Evolutionary conservation across 2,797 vertebrate species (phyloP).

Genomic region (Pangasius mekongensis): DNA sequence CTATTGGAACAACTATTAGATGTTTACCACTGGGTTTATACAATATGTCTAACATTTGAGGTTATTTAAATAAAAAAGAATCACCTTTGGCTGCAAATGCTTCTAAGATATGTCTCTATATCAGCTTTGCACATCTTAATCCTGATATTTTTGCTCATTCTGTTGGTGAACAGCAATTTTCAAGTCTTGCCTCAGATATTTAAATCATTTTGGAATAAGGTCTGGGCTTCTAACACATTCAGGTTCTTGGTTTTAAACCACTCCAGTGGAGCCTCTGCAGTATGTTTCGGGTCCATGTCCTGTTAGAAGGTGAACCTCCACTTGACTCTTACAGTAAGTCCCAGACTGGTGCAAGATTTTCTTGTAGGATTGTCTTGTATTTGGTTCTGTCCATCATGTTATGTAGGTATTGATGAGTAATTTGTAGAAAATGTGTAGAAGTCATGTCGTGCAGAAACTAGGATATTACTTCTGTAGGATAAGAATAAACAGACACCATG

Average conservation of each 20-base stretch:
- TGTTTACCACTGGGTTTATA: background rate
- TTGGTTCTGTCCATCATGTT: background rate
- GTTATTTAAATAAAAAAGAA: background rate
- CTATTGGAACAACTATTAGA: background rate
- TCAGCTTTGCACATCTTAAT: background rate
- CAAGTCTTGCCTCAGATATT: background rate
- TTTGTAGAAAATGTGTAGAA: background rate
- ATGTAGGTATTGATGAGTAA: background rate
- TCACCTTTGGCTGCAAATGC: background rate
- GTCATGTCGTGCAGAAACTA: background rate
- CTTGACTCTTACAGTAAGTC: background rate
- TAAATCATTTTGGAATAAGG: background rate
- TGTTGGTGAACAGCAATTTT: background rate
- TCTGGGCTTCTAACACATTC: background rate
- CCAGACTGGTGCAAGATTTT: background rate
- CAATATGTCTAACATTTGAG: background rate
- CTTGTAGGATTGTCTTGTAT: background rate
- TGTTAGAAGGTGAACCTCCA: background rate
- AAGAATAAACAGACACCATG: background rate
- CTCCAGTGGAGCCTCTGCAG: background rate
- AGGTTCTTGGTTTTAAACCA: background rate
- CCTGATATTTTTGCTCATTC: background rate
- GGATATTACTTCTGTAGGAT: background rate
- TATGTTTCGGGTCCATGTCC: background rate
- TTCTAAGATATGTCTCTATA: background rate